A percentile compares a stretch with the other conserved stretches of the same genome.
These are phyloP conservation scores for Philopotamus ludificatus DNA, from an alignment of 1,140 invertebrate species.

Conservation along the genomic window DNA sequence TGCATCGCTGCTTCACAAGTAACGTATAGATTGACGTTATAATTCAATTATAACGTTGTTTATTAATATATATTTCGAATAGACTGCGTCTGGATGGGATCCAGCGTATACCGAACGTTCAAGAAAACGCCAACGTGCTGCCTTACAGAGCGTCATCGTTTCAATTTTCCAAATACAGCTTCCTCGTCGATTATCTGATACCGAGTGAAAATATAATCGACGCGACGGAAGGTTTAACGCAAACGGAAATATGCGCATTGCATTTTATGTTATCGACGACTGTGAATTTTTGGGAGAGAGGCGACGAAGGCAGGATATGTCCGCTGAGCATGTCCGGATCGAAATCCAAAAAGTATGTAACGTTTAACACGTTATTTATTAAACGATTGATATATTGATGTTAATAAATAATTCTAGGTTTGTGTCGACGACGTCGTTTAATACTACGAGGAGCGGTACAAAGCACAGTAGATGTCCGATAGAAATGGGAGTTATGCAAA, in stretches of 20 bases:
- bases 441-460: conserved; percentile 27
- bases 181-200: conserved; percentile 61
- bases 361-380: not conserved
- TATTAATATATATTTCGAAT: not conserved
- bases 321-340: conserved; percentile 46
- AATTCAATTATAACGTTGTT: not conserved
- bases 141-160: conserved; percentile 60
- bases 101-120: conserved; percentile 50
- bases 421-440: no score
- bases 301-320: conserved; percentile 55
- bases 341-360: not conserved
- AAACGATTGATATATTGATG: no score
- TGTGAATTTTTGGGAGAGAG: conserved; percentile 55
- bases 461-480: conserved; percentile 56
- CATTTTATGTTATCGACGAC: conserved; percentile 62
- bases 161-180: conserved; percentile 60
- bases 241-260: conserved; percentile 58
- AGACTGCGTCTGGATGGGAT: conserved; percentile 66
- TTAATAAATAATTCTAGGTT: no score
- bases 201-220: conserved; percentile 54
- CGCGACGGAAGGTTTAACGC: conserved; percentile 50
- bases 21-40: not conserved
- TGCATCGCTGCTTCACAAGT: conserved; percentile 37
- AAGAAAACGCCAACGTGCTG: conserved; percentile 54
- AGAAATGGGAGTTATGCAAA: conserved; percentile 61